Conservation (phyloP, 2,113 vertebrate genomes). For the Spea bombifrons region DNA sequence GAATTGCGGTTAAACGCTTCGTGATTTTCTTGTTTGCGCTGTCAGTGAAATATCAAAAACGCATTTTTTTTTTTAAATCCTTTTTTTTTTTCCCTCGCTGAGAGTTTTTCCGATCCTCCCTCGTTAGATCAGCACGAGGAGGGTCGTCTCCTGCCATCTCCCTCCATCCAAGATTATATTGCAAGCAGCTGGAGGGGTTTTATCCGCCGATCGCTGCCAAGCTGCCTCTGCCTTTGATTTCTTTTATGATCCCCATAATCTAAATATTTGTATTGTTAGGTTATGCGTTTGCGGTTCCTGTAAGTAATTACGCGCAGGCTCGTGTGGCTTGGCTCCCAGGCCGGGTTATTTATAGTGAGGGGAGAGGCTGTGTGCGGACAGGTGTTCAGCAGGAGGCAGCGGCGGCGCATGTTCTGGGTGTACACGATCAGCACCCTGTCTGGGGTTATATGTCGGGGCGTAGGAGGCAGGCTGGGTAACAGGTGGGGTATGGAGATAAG, state of each 20-base stretch:
- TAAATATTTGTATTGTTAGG: slow-evolving; percentile 70
- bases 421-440: no score
- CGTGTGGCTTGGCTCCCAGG: slow-evolving; percentile 58
- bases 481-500: no score
- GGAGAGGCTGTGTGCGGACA: slow-evolving; percentile 52
- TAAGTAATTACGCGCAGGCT: slow-evolving; percentile 65
- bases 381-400: slow-evolving; percentile 56
- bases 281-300: slow-evolving; percentile 62
- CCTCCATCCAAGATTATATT: slow-evolving; percentile 20
- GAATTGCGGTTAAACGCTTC: background rate
- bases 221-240: slow-evolving; percentile 54
- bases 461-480: no score
- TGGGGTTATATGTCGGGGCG: no score
- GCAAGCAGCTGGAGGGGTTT: slow-evolving; percentile 52
- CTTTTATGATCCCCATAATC: slow-evolving; percentile 61
- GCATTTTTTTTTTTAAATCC: no score
- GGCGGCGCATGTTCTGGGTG: no score
- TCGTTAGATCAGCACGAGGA: background rate
- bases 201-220: slow-evolving; percentile 54
- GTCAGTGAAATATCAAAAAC: no score
- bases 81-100: no score
- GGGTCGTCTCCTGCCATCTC: background rate
- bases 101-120: no score
- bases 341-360: slow-evolving; percentile 50
- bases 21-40: background rate